These are phyloP conservation scores for Glareola pratincola DNA, from an alignment of 2,113 vertebrate species.

Conservation along the genomic window DNA sequence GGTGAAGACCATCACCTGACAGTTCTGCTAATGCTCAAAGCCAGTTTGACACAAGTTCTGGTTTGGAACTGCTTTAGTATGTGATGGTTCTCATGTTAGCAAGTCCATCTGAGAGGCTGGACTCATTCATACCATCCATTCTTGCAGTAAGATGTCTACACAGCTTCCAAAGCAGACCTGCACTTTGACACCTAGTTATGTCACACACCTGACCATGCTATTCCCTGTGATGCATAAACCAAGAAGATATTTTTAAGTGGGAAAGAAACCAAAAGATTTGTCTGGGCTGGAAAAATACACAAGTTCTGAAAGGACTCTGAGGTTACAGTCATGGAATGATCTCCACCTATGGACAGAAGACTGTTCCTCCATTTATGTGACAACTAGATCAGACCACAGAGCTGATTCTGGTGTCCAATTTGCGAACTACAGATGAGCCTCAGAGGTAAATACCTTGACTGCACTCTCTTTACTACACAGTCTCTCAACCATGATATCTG, in stretches of 20 bases:
- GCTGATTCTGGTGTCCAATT: not conserved
- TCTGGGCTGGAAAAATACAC: not conserved
- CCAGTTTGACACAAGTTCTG: not conserved
- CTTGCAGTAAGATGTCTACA: not conserved
- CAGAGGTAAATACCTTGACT: not conserved
- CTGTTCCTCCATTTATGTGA: not conserved
- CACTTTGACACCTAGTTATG: not conserved
- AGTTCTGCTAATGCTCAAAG: not conserved
- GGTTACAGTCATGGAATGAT: not conserved
- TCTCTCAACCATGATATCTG: not conserved
- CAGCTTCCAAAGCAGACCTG: not conserved
- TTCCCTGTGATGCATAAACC: not conserved
- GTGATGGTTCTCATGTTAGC: not conserved
- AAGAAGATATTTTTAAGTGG: not conserved
- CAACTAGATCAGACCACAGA: not conserved
- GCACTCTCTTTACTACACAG: not conserved
- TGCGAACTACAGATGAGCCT: not conserved
- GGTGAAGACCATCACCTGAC: not conserved
- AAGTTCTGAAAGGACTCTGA: not conserved
- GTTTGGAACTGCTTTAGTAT: not conserved
- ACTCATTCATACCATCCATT: not conserved
- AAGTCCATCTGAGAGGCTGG: not conserved
- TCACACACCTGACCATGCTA: not conserved
- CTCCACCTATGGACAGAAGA: not conserved
- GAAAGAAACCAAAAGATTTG: not conserved